A percentile compares a stretch with the other conserved stretches of the same genome.
These are phyloP conservation scores for Ancistrus triradiatus DNA, from an alignment of 2,113 vertebrate species.

Conservation along the genomic window DNA sequence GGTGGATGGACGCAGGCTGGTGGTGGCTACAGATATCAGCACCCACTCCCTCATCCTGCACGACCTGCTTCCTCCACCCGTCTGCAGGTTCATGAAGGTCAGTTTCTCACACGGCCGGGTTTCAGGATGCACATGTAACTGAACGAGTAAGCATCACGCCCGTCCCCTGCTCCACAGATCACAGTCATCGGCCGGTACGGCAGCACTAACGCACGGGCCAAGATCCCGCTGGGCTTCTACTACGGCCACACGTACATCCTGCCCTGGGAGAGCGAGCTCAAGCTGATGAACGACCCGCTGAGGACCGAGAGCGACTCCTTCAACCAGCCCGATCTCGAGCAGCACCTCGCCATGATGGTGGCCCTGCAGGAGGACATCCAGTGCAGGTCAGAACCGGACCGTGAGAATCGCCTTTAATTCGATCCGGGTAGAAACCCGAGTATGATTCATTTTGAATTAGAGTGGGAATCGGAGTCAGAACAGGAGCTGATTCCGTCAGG, in stretches of 20 bases:
- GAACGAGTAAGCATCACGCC: not conserved
- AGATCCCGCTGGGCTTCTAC: slow-evolving; percentile 96
- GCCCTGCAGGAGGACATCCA: slow-evolving; percentile 97
- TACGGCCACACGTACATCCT: slow-evolving; percentile 98
- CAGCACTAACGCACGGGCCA: slow-evolving; percentile 96
- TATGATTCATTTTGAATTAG: not conserved
- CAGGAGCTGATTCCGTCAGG: not conserved
- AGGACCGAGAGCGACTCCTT: slow-evolving; percentile 85
- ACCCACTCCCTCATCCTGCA: slow-evolving; percentile 96
- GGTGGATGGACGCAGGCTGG: slow-evolving; percentile 90
- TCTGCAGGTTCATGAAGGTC: slow-evolving; percentile 99
- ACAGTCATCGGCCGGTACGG: slow-evolving; percentile 97
- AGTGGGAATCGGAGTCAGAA: not conserved
- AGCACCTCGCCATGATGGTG: slow-evolving; percentile 96
- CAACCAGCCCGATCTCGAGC: slow-evolving; percentile 89
- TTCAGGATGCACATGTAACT: not conserved
- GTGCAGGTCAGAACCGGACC: slow-evolving; percentile 80
- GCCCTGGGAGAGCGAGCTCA: slow-evolving; percentile 94
- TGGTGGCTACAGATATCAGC: slow-evolving; percentile 97
- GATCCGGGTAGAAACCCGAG: not conserved
- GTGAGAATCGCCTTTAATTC: not conserved
- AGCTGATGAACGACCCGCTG: slow-evolving; percentile 92
- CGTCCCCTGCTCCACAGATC: slow-evolving; percentile 69
- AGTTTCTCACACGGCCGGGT: not conserved
- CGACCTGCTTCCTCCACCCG: slow-evolving; percentile 91